These are phyloP conservation scores for Lypha dubia DNA, from an alignment of 2,888 invertebrate species.

Conservation along the genomic window DNA sequence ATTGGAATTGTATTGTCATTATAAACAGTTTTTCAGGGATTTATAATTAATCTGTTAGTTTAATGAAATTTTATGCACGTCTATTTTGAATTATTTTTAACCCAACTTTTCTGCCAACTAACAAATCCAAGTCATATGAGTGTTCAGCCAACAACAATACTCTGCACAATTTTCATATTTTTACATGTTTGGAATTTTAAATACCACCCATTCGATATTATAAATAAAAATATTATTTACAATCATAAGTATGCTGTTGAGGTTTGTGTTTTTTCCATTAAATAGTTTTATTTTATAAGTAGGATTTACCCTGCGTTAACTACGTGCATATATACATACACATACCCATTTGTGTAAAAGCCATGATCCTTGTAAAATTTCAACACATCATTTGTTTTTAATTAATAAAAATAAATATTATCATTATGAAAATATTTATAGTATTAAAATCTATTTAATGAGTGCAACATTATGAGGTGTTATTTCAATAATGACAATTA, in stretches of 20 bases:
- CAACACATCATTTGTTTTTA: slow-evolving; percentile 59
- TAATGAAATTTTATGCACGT: slow-evolving; percentile 59
- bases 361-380: neutral
- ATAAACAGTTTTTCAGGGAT: slow-evolving; percentile 63
- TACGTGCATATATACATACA: neutral
- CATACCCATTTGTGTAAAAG: neutral
- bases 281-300: neutral
- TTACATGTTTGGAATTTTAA: slow-evolving; percentile 50
- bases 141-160: neutral
- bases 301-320: neutral
- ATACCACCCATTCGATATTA: slow-evolving; percentile 19
- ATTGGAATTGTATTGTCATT: slow-evolving; percentile 62
- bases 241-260: neutral
- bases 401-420: slow-evolving; percentile 42
- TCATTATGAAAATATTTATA: slow-evolving; percentile 21
- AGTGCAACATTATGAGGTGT: neutral
- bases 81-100: slow-evolving; percentile 29
- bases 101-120: neutral
- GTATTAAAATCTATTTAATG: neutral
- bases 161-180: slow-evolving; percentile 9
- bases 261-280: neutral
- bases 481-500: neutral
- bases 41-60: slow-evolving; percentile 68
- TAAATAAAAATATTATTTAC: slow-evolving; percentile 22
- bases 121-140: neutral